Base-by-base conservation (phyloP, 2,113 vertebrate genomes). In the Psilopsiagon aurifrons region DNA sequence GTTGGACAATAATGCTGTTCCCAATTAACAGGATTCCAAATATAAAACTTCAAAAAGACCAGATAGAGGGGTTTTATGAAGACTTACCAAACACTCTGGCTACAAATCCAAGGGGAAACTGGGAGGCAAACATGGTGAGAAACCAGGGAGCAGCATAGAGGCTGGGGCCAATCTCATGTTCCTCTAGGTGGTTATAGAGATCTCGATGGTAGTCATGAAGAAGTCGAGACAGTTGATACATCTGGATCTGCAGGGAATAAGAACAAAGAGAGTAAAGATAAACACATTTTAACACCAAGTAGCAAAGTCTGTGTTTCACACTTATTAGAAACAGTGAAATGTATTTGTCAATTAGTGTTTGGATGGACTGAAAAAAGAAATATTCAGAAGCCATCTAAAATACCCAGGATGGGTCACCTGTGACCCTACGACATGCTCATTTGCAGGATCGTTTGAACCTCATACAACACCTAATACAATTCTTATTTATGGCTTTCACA, bases 81-180 rank as follows among this genome's bases (percentile, higher is more conserved):
- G 28, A 94, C 92, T 98, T 97, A 98, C 98, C 98, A 9, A 98
- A 98, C 63, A 98, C 98, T 96, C 98, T 97, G 93, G 98, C 98
- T 28, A 98, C 98, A 67, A 98, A 98, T 63, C 98, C 98, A 3
- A 98, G 96, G 0, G 98, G 98, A 95, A 98, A 98, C 78, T 98
- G 98, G 4, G 98, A 98, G 29, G 98, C 98, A 75, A 98, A 98
- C 94, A 98, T 97, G 2, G 98, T 98, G 77, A 98, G 98, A 69
- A 98, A 98, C 98, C 98, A 98, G 28, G 98, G 98, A 18, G 98
- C 98, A 16, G 98, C 98, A 23, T 98, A 98, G 25, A 98, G 98
- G 71, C 98, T 98, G 83, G 98, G 98, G 13, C 98, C 98, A 7
- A 98, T 98, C 92, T 98, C 98, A 7, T 98, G 97, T 55, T 98